Evolutionary conservation across 1,140 invertebrate genomes (phyloP).

Genomic region (Coboldia fuscipes): DNA sequence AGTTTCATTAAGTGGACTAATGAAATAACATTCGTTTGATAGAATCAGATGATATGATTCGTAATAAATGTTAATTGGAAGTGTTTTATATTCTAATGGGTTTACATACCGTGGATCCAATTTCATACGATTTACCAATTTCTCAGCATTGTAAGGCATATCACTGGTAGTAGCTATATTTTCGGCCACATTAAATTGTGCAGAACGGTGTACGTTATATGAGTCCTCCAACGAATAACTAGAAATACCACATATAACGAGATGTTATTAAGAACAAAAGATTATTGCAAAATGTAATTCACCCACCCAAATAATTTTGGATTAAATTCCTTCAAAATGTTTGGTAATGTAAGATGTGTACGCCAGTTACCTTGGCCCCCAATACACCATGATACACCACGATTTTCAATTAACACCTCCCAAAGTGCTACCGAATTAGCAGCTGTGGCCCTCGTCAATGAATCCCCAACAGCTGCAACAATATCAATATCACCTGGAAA

Average conservation of each 20-base stretch:
- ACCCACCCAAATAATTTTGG: slow-evolving; percentile 25
- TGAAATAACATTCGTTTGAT: neutral
- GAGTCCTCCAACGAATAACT: slow-evolving; percentile 22
- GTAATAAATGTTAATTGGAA: neutral
- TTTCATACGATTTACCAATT: slow-evolving; percentile 30
- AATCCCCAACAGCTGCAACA: slow-evolving; percentile 39
- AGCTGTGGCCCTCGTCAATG: slow-evolving; percentile 32
- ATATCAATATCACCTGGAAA: slow-evolving; percentile 35
- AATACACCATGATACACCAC: slow-evolving; percentile 17
- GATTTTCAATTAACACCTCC: slow-evolving; percentile 18
- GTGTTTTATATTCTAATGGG: neutral
- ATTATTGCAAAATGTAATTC: neutral
- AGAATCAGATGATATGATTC: neutral
- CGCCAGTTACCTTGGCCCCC: slow-evolving; percentile 27
- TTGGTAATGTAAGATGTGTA: slow-evolving; percentile 25
- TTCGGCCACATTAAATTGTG: slow-evolving; percentile 32
- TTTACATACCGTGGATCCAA: slow-evolving; percentile 16
- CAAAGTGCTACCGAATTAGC: slow-evolving; percentile 19
- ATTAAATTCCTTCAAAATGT: slow-evolving; percentile 31
- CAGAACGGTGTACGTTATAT: slow-evolving; percentile 17
- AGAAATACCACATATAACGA: neutral
- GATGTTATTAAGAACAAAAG: neutral
- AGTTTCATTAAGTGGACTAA: neutral
- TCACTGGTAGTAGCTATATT: slow-evolving; percentile 26
- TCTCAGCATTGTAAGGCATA: slow-evolving; percentile 30